A percentile compares a stretch with the other conserved stretches of the same genome.
Evolutionary conservation across 2,797 vertebrate species (phyloP).

Genomic region (Oreonectes daqikongensis): DNA sequence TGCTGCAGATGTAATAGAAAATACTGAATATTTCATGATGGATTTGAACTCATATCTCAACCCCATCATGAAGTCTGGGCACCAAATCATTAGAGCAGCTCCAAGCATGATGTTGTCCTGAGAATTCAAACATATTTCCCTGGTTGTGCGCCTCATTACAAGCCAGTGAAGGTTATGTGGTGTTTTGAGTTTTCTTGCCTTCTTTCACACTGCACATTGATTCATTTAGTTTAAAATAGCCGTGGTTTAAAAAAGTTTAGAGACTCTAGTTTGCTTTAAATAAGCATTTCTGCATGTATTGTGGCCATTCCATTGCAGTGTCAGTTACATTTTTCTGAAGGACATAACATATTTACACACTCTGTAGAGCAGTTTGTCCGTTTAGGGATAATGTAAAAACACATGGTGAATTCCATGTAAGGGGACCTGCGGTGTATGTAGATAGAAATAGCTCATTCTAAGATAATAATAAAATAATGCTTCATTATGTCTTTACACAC

Average conservation of each 20-base stretch:
- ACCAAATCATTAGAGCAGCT: constrained; percentile 20
- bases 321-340: too few relatives aligned
- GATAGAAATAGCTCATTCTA: too few relatives aligned
- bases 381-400: too few relatives aligned
- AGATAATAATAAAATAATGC: too few relatives aligned
- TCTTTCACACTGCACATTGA: background rate
- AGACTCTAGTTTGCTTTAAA: background rate
- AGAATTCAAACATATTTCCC: constrained; percentile 8
- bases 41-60: constrained; percentile 1
- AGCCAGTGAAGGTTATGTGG: background rate
- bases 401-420: too few relatives aligned
- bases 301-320: background rate
- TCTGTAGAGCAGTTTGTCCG: too few relatives aligned
- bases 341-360: too few relatives aligned
- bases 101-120: constrained; percentile 10
- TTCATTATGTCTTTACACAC: too few relatives aligned
- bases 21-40: constrained; percentile 39
- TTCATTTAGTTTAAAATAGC: background rate
- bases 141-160: constrained; percentile 13
- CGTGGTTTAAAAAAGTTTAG: too few relatives aligned
- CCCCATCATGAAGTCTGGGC: constrained; percentile 4
- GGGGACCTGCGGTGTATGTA: too few relatives aligned
- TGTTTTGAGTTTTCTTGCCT: background rate
- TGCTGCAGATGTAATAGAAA: constrained; percentile 10
- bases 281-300: background rate